Evolutionary conservation across 2,888 invertebrate species (phyloP), one percentile per base, ranked within the genome.

Genomic region (Dromius quadrimaculatus): DNA sequence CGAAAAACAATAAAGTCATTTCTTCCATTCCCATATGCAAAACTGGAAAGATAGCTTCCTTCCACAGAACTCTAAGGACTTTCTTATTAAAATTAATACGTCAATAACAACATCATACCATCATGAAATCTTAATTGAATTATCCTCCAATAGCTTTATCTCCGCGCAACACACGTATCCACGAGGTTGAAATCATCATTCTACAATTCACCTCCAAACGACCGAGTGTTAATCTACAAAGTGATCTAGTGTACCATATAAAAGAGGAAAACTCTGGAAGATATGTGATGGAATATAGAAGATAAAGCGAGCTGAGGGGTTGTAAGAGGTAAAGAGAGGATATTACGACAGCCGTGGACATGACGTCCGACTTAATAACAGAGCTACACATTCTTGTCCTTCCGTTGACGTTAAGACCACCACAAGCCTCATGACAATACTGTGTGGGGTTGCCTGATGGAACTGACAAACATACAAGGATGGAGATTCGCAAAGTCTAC

Each of bases 361-460:
- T 68, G 68, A 68, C 68, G 54, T 68, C 59, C 68, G 45, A 68
- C 59, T 68, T 68, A 68, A 68, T 68, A 68, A 68, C 66, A 66
- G 23, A 57, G 66, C 59, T 34, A 59, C 59, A 34, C 68, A 68
- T 68, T 68, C 45, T 59, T 68, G 54, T 41, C 45, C 45, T 43
- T 50, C 34, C 36, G 65, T n/a, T 20, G 65, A 45, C 68, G 68
- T 45, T 68, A 68, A 68, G 68, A 68, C 68, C 68, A 45, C 65
- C 65, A 19, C 59, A 68, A 68, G 34, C 68, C 59, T 59, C 43
- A 59, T 59, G 68, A 68, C 68, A 68, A 68, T 68, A 59, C 68
- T 68, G 65, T 34, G 17, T 36, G 32, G 32, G 43, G 59, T 57
- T 66, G 41, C 57, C 15, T 38, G 23, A 57, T 57, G 41, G 57